Evolutionary conservation across 2,797 vertebrate genomes (phyloP).

Genomic region (Cercopithecus neglectus): DNA sequence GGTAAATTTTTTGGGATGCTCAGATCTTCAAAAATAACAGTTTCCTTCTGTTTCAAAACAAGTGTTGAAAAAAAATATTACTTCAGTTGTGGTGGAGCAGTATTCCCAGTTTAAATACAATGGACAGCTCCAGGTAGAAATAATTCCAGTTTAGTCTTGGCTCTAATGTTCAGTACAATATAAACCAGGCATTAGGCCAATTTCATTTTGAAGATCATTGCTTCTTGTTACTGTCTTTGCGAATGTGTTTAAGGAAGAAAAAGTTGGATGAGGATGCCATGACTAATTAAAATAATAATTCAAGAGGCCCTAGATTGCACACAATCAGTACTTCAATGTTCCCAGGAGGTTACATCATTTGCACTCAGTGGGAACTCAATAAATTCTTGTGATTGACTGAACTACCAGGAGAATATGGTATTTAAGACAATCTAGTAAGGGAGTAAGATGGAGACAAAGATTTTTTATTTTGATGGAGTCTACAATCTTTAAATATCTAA

Average conservation of each 20-base stretch:
- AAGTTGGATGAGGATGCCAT: background rate
- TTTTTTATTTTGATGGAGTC: background rate
- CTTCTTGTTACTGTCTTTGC: conserved; percentile 8
- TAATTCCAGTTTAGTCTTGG: background rate
- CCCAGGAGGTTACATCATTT: background rate
- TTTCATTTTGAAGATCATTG: conserved; percentile 20
- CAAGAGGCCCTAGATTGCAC: background rate
- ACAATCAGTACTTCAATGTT: background rate
- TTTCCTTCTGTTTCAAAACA: background rate
- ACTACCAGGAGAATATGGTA: background rate
- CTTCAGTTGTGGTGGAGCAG: background rate
- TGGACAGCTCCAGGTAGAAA: background rate
- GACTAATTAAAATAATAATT: background rate
- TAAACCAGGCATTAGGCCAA: background rate
- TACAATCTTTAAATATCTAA: background rate
- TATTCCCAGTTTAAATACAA: background rate
- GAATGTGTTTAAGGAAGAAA: conserved; percentile 25
- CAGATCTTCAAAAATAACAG: background rate
- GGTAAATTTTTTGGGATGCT: background rate
- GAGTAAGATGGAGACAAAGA: background rate
- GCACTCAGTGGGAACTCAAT: background rate
- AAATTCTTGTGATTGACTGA: background rate
- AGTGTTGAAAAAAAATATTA: background rate
- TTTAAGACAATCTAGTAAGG: background rate
- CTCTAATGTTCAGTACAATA: background rate